phyloP scores from a whole-genome alignment of 2,888 invertebrate species.

The Stenurella melanura region DNA sequence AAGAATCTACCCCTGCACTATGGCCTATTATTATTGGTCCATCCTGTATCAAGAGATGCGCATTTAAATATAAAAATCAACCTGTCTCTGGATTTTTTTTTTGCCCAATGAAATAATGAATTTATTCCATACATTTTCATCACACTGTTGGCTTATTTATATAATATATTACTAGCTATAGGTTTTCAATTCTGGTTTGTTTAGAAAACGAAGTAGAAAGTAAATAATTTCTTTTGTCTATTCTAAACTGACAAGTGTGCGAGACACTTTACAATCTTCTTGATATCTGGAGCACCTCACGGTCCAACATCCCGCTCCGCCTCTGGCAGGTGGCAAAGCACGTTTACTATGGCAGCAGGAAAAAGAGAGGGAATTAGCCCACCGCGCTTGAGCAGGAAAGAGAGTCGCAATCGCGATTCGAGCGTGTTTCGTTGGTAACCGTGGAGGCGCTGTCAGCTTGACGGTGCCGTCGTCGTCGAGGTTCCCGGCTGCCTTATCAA shows the following conservation, averaged over 20 bases:
- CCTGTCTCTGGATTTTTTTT: no score
- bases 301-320: constrained; percentile 36
- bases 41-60: no score
- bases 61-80: no score
- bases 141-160: no score
- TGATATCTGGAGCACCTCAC: not conserved
- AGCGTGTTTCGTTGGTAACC: constrained; percentile 51
- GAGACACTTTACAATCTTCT: not conserved
- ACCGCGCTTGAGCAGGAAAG: constrained; percentile 39
- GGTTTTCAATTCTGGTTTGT: no score
- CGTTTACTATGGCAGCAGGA: constrained; percentile 42
- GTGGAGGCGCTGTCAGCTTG: constrained; percentile 45
- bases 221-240: no score
- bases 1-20: no score
- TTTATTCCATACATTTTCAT: no score
- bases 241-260: not conserved
- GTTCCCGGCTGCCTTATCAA: constrained; percentile 55
- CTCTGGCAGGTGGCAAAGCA: constrained; percentile 43
- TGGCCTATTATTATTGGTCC: no score
- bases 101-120: no score
- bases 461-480: constrained; percentile 46
- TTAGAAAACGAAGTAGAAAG: no score
- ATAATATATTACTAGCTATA: no score
- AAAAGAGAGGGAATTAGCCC: constrained; percentile 27
- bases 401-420: constrained; percentile 31